phyloP scores from a whole-genome alignment of 2,888 invertebrate genomes.

The Caenorhabditis imperialis region DNA sequence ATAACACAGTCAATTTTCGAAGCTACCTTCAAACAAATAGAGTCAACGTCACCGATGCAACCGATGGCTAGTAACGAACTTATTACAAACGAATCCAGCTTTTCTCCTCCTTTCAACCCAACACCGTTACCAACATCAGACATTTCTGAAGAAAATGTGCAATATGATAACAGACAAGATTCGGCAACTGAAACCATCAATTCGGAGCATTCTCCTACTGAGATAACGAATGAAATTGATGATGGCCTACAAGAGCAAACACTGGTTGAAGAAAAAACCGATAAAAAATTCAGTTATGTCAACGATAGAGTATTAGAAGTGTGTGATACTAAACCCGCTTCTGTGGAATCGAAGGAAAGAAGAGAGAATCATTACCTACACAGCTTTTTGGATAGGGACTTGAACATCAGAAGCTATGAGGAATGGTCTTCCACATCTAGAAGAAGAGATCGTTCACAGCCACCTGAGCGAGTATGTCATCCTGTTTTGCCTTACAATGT shows the following conservation, averaged over 20 bases:
- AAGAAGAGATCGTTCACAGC: slow-evolving; percentile 24
- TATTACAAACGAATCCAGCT: background rate
- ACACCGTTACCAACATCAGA: slow-evolving; percentile 27
- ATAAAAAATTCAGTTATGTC: too few species aligned
- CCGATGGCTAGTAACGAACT: too few species aligned
- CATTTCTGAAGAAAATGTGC: slow-evolving; percentile 9
- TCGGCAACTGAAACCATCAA: slow-evolving; percentile 15
- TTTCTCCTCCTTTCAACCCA: slow-evolving; percentile 11
- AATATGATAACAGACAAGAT: slow-evolving; percentile 1
- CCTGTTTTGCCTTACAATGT: too few species aligned
- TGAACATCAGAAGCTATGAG: slow-evolving; percentile 49
- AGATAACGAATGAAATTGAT: slow-evolving; percentile 9
- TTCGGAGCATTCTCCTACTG: slow-evolving; percentile 6
- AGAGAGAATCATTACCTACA: too few species aligned
- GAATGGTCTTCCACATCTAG: slow-evolving; percentile 47
- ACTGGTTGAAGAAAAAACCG: too few species aligned
- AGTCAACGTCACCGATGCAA: too few species aligned
- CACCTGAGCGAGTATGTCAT: slow-evolving; percentile 19
- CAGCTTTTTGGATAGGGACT: slow-evolving; percentile 28
- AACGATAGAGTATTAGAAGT: too few species aligned
- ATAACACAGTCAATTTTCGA: too few species aligned
- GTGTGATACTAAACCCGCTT: too few species aligned
- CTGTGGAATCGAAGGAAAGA: background rate
- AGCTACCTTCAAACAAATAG: too few species aligned
- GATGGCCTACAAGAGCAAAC: too few species aligned